Evolutionary conservation across 2,888 invertebrate genomes (phyloP).

Genomic region (Hirudinaria manillensis): DNA sequence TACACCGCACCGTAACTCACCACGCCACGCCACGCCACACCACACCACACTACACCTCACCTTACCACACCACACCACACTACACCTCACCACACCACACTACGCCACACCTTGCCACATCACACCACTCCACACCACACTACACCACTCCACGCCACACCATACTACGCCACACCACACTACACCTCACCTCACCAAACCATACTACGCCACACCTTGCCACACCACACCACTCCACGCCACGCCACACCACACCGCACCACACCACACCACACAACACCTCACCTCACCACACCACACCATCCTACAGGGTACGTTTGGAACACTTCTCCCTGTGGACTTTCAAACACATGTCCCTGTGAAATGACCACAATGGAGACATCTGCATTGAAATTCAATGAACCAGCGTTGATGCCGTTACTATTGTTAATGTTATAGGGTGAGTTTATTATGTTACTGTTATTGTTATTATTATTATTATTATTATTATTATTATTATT

Average conservation of each 20-base stretch:
- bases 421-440: too few relatives aligned
- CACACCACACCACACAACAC: slow-evolving; percentile 5
- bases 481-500: too few relatives aligned
- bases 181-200: not conserved
- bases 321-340: not conserved
- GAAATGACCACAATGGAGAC: too few relatives aligned
- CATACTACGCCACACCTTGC: not conserved
- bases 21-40: not conserved
- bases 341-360: too few relatives aligned
- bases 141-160: not conserved
- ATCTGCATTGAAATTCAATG: too few relatives aligned
- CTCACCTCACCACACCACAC: not conserved
- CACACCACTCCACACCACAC: not conserved
- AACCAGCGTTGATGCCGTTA: too few relatives aligned
- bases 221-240: slow-evolving; percentile 2
- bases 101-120: slow-evolving; percentile 7
- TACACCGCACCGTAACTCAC: not conserved
- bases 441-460: too few relatives aligned
- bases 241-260: not conserved
- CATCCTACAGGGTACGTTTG: not conserved
- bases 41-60: not conserved
- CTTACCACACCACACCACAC: not conserved
- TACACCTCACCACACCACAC: not conserved
- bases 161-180: slow-evolving; percentile 4
- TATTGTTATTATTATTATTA: too few relatives aligned